Evolutionary conservation across 2,797 vertebrate species (phyloP), one percentile per base, ranked within the genome.

Genomic region (Anolis apletophallus): DNA sequence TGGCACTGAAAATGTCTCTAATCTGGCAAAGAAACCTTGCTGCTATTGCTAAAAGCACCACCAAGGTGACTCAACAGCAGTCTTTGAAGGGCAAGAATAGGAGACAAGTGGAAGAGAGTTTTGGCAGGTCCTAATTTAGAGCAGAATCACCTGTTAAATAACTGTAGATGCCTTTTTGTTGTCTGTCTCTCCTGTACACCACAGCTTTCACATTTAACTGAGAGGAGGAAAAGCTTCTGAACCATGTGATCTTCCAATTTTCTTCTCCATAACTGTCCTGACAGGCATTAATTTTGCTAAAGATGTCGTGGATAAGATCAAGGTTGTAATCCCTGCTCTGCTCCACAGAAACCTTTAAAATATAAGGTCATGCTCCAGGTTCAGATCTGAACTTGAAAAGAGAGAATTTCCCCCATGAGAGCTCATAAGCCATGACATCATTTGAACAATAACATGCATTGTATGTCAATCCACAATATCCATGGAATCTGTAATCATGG

Each of bases 1-100:
- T 83, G 68, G 36, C 79, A 82, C 34, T 36, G 46, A 85, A 61
- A 64, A 57, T 10, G 26, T 74, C 23, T 85, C 50, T 85, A 34
- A 59, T n/a, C 79, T 87, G 88, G 85, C 73, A 59, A 64, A 67
- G 76, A 78, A 87, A 87, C 69, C 32, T 50, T 68, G n/a, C 34
- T 82, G 59, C 73, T 81, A 6, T 50, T 29, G 17, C 85, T 87
- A 82, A 78, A 78, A 85, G 80, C 19, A 73, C 17, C 11, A 19
- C 59, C 79, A 59, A 34, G 85, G 83, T 85, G 74, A 74, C 52
- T 71, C 69, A 29, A 32, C 21, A 6, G 19, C 36, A 87, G 23
- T 12, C n/a, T 67, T 13, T 36, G 85, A 85, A 85, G 79, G 83
- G 64, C 64, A 46, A 36, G 73, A 21, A 72, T 13, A 71, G 77